Conservation (phyloP, 1,140 invertebrate species). For the Lepidurus arcticus region DNA sequence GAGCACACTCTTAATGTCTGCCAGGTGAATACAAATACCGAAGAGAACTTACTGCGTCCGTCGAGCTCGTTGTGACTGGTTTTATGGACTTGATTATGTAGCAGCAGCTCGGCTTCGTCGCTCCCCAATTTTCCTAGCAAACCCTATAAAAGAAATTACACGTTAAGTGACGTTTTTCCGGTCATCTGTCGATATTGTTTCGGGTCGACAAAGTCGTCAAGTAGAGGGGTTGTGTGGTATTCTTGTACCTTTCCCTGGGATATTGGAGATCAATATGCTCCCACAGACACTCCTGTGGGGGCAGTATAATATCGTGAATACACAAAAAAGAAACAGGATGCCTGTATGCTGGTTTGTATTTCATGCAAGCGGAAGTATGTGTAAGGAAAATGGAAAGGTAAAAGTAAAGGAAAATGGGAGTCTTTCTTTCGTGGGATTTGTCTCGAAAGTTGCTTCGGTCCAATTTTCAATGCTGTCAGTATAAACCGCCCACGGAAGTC, state of each 20-base stretch:
- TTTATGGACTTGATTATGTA: slow-evolving; percentile 6
- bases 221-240: not conserved
- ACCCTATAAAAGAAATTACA: not conserved
- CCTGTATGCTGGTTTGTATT: not conserved
- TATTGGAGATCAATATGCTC: not conserved
- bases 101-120: not conserved
- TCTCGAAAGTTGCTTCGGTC: not conserved
- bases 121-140: not conserved
- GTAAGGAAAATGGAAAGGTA: too few species aligned
- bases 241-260: not conserved
- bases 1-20: not conserved
- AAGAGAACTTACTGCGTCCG: slow-evolving; percentile 9
- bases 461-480: not conserved
- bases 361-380: not conserved
- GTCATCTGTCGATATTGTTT: not conserved
- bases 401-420: too few species aligned
- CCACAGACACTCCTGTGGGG: not conserved
- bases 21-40: not conserved
- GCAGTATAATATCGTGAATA: not conserved
- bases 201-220: not conserved
- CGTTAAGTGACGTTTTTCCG: not conserved
- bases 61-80: slow-evolving; percentile 4
- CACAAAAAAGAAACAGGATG: not conserved
- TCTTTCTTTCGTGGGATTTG: not conserved
- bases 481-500: not conserved